Evolutionary conservation across 2,113 vertebrate species (phyloP).

Genomic region (Eptesicus fuscus): DNA sequence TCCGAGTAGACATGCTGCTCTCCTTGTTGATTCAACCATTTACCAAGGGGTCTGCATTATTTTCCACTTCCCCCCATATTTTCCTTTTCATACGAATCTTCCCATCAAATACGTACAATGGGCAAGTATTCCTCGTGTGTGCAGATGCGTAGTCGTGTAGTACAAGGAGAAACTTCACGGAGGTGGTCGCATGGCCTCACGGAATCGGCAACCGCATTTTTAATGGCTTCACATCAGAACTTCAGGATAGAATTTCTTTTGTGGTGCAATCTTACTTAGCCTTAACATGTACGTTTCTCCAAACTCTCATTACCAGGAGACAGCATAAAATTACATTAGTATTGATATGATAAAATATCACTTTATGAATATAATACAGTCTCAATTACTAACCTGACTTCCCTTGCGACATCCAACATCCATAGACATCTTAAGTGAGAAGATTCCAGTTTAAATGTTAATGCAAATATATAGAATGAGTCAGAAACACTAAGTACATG

Average conservation of each 20-base stretch:
- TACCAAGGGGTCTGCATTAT: background rate
- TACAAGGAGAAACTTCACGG: background rate
- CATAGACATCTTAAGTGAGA: background rate
- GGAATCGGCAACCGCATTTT: background rate
- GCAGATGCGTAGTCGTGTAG: background rate
- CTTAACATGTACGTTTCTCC: constrained; percentile 18
- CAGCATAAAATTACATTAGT: constrained; percentile 4
- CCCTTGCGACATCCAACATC: background rate
- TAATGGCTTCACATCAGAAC: background rate
- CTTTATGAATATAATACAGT: background rate
- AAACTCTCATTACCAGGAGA: constrained; percentile 16
- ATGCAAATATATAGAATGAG: background rate
- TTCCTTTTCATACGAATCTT: background rate
- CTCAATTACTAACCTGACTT: background rate
- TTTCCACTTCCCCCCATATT: background rate
- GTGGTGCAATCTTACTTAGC: background rate
- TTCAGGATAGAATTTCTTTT: constrained; percentile 21
- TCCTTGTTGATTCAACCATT: background rate
- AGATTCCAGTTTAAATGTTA: constrained; percentile 32
- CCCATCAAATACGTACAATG: background rate
- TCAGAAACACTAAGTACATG: background rate
- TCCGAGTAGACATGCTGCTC: background rate
- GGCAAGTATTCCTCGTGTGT: background rate
- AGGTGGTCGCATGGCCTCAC: background rate
- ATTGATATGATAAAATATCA: background rate